Base-by-base conservation (phyloP, 2,797 vertebrate species). In the Peromyscus eremicus region DNA sequence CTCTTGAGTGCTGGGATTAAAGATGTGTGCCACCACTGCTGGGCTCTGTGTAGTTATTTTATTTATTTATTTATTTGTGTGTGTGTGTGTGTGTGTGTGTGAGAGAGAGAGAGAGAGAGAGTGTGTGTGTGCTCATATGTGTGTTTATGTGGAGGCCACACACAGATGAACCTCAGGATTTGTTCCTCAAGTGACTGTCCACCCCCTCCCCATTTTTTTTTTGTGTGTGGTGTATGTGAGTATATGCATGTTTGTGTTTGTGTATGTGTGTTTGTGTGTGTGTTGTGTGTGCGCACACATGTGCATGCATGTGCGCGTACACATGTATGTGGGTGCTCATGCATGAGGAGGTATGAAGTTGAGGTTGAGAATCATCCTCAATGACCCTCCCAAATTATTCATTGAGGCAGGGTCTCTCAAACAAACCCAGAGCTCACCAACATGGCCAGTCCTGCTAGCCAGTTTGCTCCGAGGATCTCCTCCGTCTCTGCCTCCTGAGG, bases 11-110 rank as follows among this genome's bases (percentile, higher is more conserved):
- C 29, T 70, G 66, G 32, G 37, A 40, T 40, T 73, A 40, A 73
- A 73, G 71, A 4, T 0, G 21, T 73, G 37, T 0, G 5, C 4
- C 71, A 40, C 71, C 37, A 40, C 37, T 5, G 7, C 34, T 1
- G 4, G 21, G 6, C 70, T n/a, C 32, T 73, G 71, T 11, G 71
- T 52, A 34, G 43, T 52, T 37, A 70, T 49, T 49, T 52, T 70
- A 43, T 83, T 64, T 83, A 27, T 3, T 76, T 77, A 43, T 49
- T 32, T 40, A 6, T 46, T 5, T 46, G 49, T 55, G 76, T 25
- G 34, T 34, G 34, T 37, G 32, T 5, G 32, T 46, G 43, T 80
- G 43, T 43, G 14, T 77, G 27, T 49, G 75, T 49, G 43, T 55
- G 46, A n/a, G n/a, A n/a, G n/a, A n/a, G n/a, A n/a, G n/a, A n/a